Percentiles rank a stretch among this genome's conserved stretches.
Conservation (phyloP, 2,797 vertebrate genomes). For the Onychomys torridus region DNA sequence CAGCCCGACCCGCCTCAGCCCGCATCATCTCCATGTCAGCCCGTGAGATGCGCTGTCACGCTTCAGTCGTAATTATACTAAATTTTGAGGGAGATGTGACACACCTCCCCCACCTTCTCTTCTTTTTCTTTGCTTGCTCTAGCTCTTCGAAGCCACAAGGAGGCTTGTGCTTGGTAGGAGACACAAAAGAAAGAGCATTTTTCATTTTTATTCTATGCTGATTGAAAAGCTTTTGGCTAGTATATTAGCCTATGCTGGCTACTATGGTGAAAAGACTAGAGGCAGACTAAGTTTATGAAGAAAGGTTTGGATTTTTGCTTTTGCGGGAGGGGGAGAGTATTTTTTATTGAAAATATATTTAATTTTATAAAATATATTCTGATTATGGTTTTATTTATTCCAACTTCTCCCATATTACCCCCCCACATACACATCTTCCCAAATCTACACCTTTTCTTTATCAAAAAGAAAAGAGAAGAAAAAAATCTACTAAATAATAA, state of each 20-base stretch:
- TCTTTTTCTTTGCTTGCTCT: slow-evolving; percentile 26
- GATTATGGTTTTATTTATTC: background rate
- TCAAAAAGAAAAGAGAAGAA: background rate
- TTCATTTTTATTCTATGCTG: background rate
- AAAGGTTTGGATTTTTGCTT: background rate
- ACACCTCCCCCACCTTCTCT: background rate
- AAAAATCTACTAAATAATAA: background rate
- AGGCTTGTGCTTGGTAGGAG: background rate
- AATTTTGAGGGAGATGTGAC: background rate
- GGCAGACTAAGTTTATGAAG: background rate
- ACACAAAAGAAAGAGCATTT: background rate
- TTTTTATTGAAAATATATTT: background rate
- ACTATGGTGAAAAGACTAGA: background rate
- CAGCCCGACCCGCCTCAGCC: background rate
- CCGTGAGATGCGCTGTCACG: background rate
- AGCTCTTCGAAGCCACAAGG: slow-evolving; percentile 9
- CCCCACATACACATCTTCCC: background rate
- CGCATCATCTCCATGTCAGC: background rate
- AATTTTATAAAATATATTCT: background rate
- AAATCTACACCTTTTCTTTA: background rate
- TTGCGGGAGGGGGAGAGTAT: background rate
- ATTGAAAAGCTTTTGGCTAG: slow-evolving; percentile 1
- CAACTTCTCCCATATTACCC: background rate
- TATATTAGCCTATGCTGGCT: background rate
- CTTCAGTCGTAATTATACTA: background rate